Evolutionary conservation across 1,140 invertebrate genomes (phyloP).

Genomic region (Galendromus occidentalis): DNA sequence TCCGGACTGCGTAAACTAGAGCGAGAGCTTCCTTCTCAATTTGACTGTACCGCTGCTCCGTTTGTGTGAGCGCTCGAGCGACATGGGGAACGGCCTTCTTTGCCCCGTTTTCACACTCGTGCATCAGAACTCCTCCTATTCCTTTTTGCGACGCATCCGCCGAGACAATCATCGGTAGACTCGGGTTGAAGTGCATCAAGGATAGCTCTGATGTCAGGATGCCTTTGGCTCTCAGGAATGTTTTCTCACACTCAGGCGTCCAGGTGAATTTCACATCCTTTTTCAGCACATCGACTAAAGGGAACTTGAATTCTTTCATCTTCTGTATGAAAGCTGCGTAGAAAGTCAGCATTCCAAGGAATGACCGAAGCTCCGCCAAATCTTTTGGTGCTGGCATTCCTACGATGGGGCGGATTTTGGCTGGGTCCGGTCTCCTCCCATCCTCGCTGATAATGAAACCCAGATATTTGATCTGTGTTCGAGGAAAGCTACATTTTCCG

Average conservation of each 20-base stretch:
- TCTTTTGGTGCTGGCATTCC: too few species aligned
- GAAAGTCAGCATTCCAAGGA: too few species aligned
- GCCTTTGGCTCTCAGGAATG: neutral
- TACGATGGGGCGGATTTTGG: too few species aligned
- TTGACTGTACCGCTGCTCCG: slow-evolving; percentile 33
- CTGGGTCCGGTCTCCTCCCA: too few species aligned
- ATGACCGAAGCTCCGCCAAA: too few species aligned
- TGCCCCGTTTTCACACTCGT: neutral
- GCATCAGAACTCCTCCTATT: neutral
- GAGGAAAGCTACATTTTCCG: too few species aligned
- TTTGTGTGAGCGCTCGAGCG: slow-evolving; percentile 23
- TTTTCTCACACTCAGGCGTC: neutral
- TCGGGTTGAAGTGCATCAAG: neutral
- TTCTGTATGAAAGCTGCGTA: too few species aligned
- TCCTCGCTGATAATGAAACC: too few species aligned
- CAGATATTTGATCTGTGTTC: too few species aligned
- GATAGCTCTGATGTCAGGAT: neutral
- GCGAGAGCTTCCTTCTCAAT: slow-evolving; percentile 34
- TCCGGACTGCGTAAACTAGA: slow-evolving; percentile 30
- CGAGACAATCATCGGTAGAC: neutral
- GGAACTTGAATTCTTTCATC: neutral
- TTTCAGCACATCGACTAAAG: neutral
- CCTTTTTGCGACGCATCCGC: neutral
- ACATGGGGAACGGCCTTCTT: neutral
- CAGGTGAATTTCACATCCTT: neutral